Evolutionary conservation across 1,140 invertebrate species (phyloP).

Genomic region (Periplaneta americana): DNA sequence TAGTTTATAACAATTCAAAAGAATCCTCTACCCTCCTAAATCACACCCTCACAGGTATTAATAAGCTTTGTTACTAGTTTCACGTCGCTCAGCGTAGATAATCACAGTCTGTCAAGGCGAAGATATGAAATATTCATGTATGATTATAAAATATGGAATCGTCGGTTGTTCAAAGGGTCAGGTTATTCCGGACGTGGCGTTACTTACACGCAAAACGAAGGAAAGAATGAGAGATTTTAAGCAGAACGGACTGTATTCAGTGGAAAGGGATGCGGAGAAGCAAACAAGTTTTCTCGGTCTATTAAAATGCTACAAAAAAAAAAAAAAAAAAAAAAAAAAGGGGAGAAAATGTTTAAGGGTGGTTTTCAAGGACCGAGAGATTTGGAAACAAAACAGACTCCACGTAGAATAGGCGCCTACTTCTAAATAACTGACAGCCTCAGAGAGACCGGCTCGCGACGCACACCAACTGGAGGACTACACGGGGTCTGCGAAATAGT

Average conservation of each 20-base stretch:
- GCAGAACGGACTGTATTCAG: not conserved
- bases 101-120: not conserved
- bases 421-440: too few relatives aligned
- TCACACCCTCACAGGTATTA: not conserved
- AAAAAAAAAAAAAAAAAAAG: too few relatives aligned
- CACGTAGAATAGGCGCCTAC: not conserved
- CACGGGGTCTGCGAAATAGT: not conserved
- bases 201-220: not conserved
- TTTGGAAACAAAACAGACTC: not conserved
- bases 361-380: not conserved
- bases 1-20: too few relatives aligned
- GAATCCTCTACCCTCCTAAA: not conserved
- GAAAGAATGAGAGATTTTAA: not conserved
- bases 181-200: not conserved
- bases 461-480: not conserved
- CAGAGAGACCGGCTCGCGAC: not conserved
- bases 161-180: not conserved
- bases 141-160: not conserved
- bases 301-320: not conserved
- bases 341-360: not conserved
- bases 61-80: not conserved
- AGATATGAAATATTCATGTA: not conserved
- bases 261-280: not conserved
- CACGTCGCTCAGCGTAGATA: not conserved
- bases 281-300: not conserved